Evolutionary conservation across 2,888 invertebrate genomes (phyloP).

Genomic region (Cantharis lateralis): DNA sequence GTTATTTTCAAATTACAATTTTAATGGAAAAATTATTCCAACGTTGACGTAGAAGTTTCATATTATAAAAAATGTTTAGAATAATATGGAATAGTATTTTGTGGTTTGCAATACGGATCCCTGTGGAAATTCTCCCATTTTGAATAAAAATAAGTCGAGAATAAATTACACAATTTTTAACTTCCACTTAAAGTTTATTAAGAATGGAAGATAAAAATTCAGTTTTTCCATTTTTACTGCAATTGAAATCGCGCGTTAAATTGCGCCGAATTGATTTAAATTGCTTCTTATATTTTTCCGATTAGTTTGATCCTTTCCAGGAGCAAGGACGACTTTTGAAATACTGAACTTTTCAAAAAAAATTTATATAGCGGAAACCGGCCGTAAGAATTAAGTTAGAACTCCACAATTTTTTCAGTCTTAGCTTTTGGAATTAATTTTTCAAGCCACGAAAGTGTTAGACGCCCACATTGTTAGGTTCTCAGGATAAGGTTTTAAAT

Average conservation of each 20-base stretch:
- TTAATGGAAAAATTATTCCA: background rate
- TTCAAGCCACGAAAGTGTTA: too few species aligned
- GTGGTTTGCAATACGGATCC: background rate
- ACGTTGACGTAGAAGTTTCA: background rate
- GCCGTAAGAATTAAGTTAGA: too few species aligned
- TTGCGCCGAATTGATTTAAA: background rate
- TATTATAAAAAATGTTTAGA: background rate
- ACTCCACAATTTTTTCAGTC: too few species aligned
- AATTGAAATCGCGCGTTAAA: background rate
- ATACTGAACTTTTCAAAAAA: too few species aligned
- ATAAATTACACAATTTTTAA: conserved; percentile 1
- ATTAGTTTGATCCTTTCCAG: background rate
- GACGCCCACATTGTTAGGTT: too few species aligned
- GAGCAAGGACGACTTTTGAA: too few species aligned
- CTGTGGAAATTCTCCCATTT: background rate
- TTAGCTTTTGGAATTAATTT: too few species aligned
- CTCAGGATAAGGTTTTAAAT: too few species aligned
- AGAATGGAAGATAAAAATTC: background rate
- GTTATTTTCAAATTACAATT: background rate
- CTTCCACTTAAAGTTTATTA: background rate
- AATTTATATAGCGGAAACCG: too few species aligned
- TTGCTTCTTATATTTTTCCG: background rate
- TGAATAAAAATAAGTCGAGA: background rate
- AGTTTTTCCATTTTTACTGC: background rate
- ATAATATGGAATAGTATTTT: background rate